A percentile compares a stretch with the other conserved stretches of the same genome.
These are phyloP conservation scores for Xyliphius kryptos DNA, from an alignment of 2,113 vertebrate species.

Conservation along the genomic window DNA sequence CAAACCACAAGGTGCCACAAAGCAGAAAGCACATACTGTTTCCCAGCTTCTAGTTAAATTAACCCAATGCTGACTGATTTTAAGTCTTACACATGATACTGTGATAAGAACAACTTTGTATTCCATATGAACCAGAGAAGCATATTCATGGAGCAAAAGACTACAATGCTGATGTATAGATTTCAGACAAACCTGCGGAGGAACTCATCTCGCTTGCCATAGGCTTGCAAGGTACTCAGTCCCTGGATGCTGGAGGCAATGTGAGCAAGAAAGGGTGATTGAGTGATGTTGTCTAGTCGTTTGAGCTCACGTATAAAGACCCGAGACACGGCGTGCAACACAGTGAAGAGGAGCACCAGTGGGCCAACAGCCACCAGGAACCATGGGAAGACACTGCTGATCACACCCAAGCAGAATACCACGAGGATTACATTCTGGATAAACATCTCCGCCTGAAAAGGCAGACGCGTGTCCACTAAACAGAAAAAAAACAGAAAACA, in stretches of 20 bases:
- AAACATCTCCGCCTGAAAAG: slow-evolving; percentile 90
- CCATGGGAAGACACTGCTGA: slow-evolving; percentile 82
- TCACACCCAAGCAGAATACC: slow-evolving; percentile 84
- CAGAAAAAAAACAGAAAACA: not conserved
- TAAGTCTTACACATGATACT: too few relatives aligned
- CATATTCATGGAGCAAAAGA: too few relatives aligned
- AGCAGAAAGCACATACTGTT: too few relatives aligned
- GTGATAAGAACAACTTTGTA: too few relatives aligned
- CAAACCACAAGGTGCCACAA: too few relatives aligned
- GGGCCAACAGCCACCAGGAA: slow-evolving; percentile 85
- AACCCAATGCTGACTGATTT: too few relatives aligned
- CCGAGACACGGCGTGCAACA: slow-evolving; percentile 78
- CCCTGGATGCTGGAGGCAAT: slow-evolving; percentile 89
- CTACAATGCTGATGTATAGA: too few relatives aligned
- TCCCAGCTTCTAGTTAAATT: too few relatives aligned
- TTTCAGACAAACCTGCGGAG: slow-evolving; percentile 73
- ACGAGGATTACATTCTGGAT: slow-evolving; percentile 90
- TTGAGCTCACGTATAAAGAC: slow-evolving; percentile 89
- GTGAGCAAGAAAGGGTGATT: slow-evolving; percentile 85
- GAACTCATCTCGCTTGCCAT: slow-evolving; percentile 78
- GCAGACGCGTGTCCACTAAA: slow-evolving; percentile 83
- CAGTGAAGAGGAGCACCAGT: slow-evolving; percentile 72
- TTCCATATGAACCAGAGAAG: too few relatives aligned
- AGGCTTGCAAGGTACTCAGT: slow-evolving; percentile 83
- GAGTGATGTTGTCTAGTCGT: slow-evolving; percentile 85